Base-by-base conservation (phyloP, 1,140 invertebrate species). In the Mamestra configurata region DNA sequence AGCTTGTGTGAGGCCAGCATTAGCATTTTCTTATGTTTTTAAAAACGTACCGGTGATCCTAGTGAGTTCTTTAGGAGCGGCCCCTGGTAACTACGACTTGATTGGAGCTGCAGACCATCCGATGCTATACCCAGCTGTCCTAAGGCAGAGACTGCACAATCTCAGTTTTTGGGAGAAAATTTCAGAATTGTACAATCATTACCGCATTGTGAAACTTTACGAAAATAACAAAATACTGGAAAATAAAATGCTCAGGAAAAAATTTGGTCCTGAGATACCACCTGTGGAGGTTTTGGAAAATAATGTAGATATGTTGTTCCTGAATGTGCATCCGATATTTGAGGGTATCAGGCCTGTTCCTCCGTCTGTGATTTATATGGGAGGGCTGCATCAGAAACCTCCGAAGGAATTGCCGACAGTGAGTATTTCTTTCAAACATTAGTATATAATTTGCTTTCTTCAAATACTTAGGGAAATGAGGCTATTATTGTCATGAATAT, bases 341-440 rank as follows among this genome's bases (percentile, higher is more conserved):
- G 86, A 93, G 40, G 83, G 88, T 43, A 90, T 93, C 40, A 85
- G 92, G 40, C 93, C 96, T 1, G 83, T 94, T 5, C 89, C 94
- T 18, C 95, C 95, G 0, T 89, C 80, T 82, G 91, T 96, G 31
- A 88, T 97, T 18, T 96, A 96, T 77, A 88, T 97, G 15, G 96
- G 96, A 0, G 96, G 96, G 1, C 89, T 97, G 79, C 96, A 97
- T 64, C 89, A 91, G 20, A 87, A 93, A 46, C 78, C 73, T 37
- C 27, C 86, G 31, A 72, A 84, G 1, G 88, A 91, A 75, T 82
- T 94, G 2, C 82, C 96, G 31, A 90, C 94, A 35, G 89, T 89
- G 79, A 81, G 70, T 79, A 82, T 4, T 31, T 18, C 1, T 57
- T 82, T 88, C 73, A 87, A 89, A 37, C 51, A 11, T 71, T 40